These are phyloP conservation scores for Sebastes dallii DNA, from an alignment of 2,797 vertebrate species.

Conservation along the genomic window DNA sequence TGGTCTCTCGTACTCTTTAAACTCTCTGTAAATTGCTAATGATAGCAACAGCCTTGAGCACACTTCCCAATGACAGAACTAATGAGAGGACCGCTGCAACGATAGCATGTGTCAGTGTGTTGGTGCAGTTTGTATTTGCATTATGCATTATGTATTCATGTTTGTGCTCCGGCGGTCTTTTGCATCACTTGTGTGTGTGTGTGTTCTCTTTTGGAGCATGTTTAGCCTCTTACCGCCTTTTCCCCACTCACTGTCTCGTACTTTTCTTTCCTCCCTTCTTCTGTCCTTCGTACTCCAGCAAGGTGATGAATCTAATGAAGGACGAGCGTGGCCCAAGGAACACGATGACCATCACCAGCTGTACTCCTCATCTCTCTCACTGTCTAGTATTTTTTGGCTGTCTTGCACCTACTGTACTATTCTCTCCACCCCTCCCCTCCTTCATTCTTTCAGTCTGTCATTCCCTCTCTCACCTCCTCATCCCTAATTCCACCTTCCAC, in stretches of 20 bases:
- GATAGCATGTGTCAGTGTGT: conserved; percentile 31
- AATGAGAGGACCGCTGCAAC: conserved; percentile 61
- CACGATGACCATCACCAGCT: conserved; percentile 38
- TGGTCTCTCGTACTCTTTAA: conserved; percentile 17
- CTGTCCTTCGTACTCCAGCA: conserved; percentile 33
- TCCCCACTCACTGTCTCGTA: not conserved
- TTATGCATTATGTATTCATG: conserved; percentile 49
- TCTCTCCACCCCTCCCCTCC: not conserved
- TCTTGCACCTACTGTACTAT: not conserved
- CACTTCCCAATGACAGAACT: conserved; percentile 62
- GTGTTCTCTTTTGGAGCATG: not conserved
- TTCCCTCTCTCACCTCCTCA: conserved; percentile 38
- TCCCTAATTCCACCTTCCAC: conserved; percentile 64
- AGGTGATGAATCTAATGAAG: conserved; percentile 57
- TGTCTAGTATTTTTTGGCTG: not conserved
- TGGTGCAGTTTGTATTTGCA: conserved; percentile 30
- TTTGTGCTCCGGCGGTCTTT: conserved; percentile 21
- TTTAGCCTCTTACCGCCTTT: conserved; percentile 1
- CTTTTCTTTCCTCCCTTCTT: not conserved
- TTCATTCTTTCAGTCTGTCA: conserved; percentile 47
- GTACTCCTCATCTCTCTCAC: conserved; percentile 31
- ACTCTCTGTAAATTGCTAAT: conserved; percentile 53
- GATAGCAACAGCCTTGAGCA: conserved; percentile 63
- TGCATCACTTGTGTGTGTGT: not conserved
- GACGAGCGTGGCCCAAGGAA: conserved; percentile 52